Evolutionary conservation across 1,140 invertebrate species (phyloP), one percentile per base, ranked within the genome.

Genomic region (Ditylenchus dipsaci): DNA sequence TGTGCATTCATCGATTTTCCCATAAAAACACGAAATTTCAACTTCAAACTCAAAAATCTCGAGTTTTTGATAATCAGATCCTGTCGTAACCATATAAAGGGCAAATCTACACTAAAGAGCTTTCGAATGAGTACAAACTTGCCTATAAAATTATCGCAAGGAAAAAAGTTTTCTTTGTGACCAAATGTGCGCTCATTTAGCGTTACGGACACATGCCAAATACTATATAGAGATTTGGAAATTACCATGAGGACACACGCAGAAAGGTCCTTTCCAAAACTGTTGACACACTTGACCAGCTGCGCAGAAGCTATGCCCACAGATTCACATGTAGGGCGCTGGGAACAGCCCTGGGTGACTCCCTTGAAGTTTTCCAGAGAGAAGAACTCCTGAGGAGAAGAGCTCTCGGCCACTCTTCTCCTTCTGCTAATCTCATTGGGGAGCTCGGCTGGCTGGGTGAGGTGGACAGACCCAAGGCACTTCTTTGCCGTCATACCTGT

Each of bases 221-320:
- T n/a, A n/a, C n/a, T n/a, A n/a, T n/a, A n/a, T n/a, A n/a, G n/a
- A n/a, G n/a, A n/a, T n/a, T n/a, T n/a, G n/a, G n/a, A n/a, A n/a
- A 38, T 38, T 38, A 29, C 73, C 75, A 11, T 65, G 70, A 9
- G 80, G 76, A 63, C 80, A 82, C 0, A 79, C 78, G 59, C 80
- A 82, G 69, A 82, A 75, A 8, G 80, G 78, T 19, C 81, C 81
- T 38, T 82, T 82, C 80, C 80, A 82, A 27, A 78, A 77, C 56
- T 82, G 77, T 27, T 68, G 26, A 59, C 80, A 82, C 13, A 78
- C 66, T 47, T 77, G 71, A 9, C 68, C 68, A 23, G 49, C 58
- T 17, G 76, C 71, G 62, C 80, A 82, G 61, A 76, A 80, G 1
- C 47, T 9, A 19, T 58, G 17, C 65, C 62, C 8, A 83, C 62